A percentile compares a stretch with the other conserved stretches of the same genome.
Evolutionary conservation across 2,888 invertebrate species (phyloP).

Genomic region (Rhodophaea formosa): DNA sequence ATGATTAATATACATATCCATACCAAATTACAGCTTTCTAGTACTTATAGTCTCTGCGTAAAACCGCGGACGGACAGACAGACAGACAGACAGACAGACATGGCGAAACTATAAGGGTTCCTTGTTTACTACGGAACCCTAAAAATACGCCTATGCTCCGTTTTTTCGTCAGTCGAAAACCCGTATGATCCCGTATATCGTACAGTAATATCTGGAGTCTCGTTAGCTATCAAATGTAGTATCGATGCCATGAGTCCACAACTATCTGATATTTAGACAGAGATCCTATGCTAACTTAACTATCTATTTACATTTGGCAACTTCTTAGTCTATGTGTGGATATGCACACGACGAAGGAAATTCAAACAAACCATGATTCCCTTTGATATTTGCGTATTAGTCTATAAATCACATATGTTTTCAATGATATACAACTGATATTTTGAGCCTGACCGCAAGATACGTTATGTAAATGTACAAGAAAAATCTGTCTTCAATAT

Average conservation of each 20-base stretch:
- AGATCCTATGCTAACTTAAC: slow-evolving; percentile 35
- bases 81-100: no score
- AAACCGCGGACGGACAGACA: no score
- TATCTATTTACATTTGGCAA: slow-evolving; percentile 76
- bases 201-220: no score
- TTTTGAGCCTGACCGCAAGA: slow-evolving; percentile 25
- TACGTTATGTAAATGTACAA: neutral
- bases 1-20: no score
- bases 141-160: no score
- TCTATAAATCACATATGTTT: slow-evolving; percentile 65
- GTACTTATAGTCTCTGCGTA: no score
- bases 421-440: slow-evolving; percentile 52
- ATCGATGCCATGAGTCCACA: slow-evolving; percentile 1
- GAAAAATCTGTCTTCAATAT: neutral
- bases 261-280: slow-evolving; percentile 15
- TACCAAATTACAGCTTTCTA: no score
- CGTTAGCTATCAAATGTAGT: no score
- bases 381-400: slow-evolving; percentile 61
- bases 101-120: no score
- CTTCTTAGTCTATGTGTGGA: slow-evolving; percentile 73
- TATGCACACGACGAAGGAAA: slow-evolving; percentile 71
- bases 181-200: no score
- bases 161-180: no score
- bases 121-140: no score
- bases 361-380: slow-evolving; percentile 52